Base-by-base conservation (phyloP, 2,888 invertebrate species). In the Escarpia spicata region DNA sequence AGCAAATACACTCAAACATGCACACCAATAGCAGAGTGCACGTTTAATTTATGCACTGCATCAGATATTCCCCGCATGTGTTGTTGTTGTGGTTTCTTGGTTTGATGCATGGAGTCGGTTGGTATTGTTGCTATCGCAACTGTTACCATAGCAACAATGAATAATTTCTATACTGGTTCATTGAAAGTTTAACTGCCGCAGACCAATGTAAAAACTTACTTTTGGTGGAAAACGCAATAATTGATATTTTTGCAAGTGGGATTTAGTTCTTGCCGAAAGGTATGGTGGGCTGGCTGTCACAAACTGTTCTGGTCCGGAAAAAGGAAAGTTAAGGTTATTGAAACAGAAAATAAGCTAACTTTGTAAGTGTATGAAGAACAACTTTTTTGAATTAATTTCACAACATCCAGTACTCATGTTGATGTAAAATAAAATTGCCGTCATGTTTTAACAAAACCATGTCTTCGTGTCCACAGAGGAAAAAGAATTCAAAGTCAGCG, bases 31-130 rank as follows among this genome's bases (percentile, higher is more conserved):
- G 75, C 75, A 75, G 19, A 75, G 6, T 75, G 19, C 75, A 75
- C 19, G 75, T 75, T 75, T 75, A 75, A 4, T 19, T 75, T 2
- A 26, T 75, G 75, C 19, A 26, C 6, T 75, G 75, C n/a, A n/a
- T 75, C n/a, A 75, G 4, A 75, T 75, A 26, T 75, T 26, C 75
- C 75, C 75, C 6, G 75, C 19, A 52, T 91, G 31, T 91, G 45
- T 91, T 91, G 92, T 92, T 19, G 43, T 60, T 9, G 15, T 75
- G 92, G n/a, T 58, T 92, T 92, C 45, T 75, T 60, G 92, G 89
- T 44, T 92, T 92, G 43, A 12, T 91, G 91, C 43, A 90, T 92
- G 92, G 91, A 91, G 92, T 92, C 89, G 75, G 45, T 91, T 90
- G 43, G 43, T 92, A 45, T 45, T 43, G 92, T 90, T 43, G 92